Evolutionary conservation across 2,888 invertebrate genomes (phyloP).

Genomic region (Thereva nobilitata): DNA sequence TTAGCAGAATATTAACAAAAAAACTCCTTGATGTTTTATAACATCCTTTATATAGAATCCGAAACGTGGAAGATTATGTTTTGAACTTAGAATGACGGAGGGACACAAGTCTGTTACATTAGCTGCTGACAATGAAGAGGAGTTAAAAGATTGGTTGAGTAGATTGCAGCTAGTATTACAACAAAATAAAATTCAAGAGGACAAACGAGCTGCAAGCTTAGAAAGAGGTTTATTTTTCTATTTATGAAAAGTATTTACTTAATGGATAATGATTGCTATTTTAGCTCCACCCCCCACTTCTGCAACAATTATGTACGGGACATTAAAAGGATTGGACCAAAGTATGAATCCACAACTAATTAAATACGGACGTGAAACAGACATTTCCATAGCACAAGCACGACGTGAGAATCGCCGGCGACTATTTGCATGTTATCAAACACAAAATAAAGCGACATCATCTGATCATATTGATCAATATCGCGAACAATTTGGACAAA

Average conservation of each 20-base stretch:
- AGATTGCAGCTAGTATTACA: slow-evolving; percentile 83
- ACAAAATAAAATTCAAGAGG: slow-evolving; percentile 79
- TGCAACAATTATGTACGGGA: slow-evolving; percentile 72
- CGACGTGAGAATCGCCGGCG: slow-evolving; percentile 79
- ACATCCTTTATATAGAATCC: slow-evolving; percentile 65
- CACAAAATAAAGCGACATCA: slow-evolving; percentile 55
- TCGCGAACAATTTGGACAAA: slow-evolving; percentile 84
- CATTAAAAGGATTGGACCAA: slow-evolving; percentile 84
- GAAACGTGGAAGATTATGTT: slow-evolving; percentile 82
- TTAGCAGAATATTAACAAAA: not conserved
- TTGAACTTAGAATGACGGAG: slow-evolving; percentile 84
- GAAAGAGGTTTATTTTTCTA: slow-evolving; percentile 60
- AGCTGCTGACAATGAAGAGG: slow-evolving; percentile 83
- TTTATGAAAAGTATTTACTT: not conserved
- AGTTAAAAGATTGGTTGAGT: slow-evolving; percentile 79
- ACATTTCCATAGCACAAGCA: slow-evolving; percentile 79
- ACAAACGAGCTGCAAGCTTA: slow-evolving; percentile 70
- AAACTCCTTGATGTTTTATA: slow-evolving; percentile 16
- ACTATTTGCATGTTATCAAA: slow-evolving; percentile 72
- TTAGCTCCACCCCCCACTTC: slow-evolving; percentile 65
- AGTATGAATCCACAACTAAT: slow-evolving; percentile 91
- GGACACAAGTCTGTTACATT: slow-evolving; percentile 85
- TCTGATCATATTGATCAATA: slow-evolving; percentile 72
- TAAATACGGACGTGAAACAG: slow-evolving; percentile 89
- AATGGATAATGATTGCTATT: slow-evolving; percentile 6